Evolutionary conservation across 2,888 invertebrate genomes (phyloP).

Genomic region (Melitaea athalia): DNA sequence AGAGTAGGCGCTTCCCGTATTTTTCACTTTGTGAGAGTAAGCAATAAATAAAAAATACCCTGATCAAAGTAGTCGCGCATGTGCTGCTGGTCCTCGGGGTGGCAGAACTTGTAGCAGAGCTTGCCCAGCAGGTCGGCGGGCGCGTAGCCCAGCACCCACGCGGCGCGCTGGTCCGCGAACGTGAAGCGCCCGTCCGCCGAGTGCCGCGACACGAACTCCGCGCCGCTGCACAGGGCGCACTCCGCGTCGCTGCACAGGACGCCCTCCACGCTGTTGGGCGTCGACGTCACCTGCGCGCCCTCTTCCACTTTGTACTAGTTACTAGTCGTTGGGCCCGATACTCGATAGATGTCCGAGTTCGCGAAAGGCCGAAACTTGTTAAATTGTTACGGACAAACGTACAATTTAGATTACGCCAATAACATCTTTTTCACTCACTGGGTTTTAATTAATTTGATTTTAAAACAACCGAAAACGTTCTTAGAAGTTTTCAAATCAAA

Average conservation of each 20-base stretch:
- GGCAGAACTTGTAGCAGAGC: conserved; percentile 98
- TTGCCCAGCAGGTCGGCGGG: conserved; percentile 97
- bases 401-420: no score
- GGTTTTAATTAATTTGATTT: no score
- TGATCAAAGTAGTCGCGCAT: conserved; percentile 99
- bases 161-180: conserved; percentile 98
- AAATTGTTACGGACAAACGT: no score
- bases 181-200: conserved; percentile 98
- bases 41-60: conserved; percentile 76
- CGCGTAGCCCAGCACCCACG: conserved; percentile 94
- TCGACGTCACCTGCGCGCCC: conserved; percentile 90
- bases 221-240: no score
- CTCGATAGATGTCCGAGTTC: no score
- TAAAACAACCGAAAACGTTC: no score
- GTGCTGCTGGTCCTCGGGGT: conserved; percentile 97
- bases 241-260: conserved; percentile 89
- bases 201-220: conserved; percentile 98
- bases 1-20: no score
- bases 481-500: not conserved
- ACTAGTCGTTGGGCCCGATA: not conserved
- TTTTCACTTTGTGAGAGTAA: not conserved
- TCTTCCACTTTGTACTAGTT: not conserved
- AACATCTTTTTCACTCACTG: no score
- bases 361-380: no score
- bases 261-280: conserved; percentile 95